A percentile compares a stretch with the other conserved stretches of the same genome.
Conservation (phyloP, 2,113 vertebrate genomes). For the Neolamprologus kungweensis region DNA sequence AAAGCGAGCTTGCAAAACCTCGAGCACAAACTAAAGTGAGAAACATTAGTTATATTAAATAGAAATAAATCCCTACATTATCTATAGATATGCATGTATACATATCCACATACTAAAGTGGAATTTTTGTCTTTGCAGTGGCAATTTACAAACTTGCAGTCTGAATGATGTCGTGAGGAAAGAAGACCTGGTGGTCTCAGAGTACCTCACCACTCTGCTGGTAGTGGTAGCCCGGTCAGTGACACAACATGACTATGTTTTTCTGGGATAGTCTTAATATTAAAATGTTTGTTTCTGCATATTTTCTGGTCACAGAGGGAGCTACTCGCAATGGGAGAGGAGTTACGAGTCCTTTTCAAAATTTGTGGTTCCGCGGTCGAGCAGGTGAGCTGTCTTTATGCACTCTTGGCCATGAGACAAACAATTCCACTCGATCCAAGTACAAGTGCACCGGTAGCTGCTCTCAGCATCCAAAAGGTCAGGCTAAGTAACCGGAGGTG, state of each 20-base stretch:
- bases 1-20: constrained; percentile 79
- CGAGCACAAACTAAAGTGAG: constrained; percentile 79
- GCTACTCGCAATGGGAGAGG: constrained; percentile 81
- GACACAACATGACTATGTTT: background rate
- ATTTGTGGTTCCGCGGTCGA: constrained; percentile 94
- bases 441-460: background rate
- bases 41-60: background rate
- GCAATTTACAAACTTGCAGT: constrained; percentile 80
- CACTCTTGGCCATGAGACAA: background rate
- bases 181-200: constrained; percentile 89
- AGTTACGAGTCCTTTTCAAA: constrained; percentile 88
- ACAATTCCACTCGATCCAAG: background rate
- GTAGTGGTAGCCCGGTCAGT: constrained; percentile 88
- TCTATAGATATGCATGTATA: background rate
- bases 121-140: constrained; percentile 58
- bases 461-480: constrained; percentile 7
- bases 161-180: constrained; percentile 81
- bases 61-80: background rate
- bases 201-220: constrained; percentile 90
- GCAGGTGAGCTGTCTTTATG: constrained; percentile 76
- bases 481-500: constrained; percentile 21
- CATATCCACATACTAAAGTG: background rate
- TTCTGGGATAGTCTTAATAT: background rate
- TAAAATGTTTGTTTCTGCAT: background rate
- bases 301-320: constrained; percentile 62